phyloP scores from a whole-genome alignment of 2,888 invertebrate species.

The Lycaena phlaeas region DNA sequence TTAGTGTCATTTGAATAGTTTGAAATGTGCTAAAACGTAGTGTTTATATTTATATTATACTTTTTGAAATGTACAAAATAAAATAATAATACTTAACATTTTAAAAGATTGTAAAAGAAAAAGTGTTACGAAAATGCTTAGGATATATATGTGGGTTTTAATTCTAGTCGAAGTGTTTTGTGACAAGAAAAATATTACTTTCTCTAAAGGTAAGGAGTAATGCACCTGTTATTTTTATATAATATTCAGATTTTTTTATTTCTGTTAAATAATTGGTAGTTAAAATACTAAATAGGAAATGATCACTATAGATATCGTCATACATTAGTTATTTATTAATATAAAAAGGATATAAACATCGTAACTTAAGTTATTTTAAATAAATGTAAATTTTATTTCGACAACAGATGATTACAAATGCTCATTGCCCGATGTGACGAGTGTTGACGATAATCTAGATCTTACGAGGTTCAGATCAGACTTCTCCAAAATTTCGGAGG shows the following conservation, averaged over 20 bases:
- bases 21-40: too few relatives aligned
- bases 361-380: too few relatives aligned
- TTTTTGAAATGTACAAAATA: too few relatives aligned
- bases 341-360: too few relatives aligned
- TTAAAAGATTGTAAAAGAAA: too few relatives aligned
- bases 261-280: background rate
- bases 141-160: constrained; percentile 19
- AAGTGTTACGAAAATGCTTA: constrained; percentile 11
- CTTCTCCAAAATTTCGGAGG: constrained; percentile 66
- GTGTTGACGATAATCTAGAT: constrained; percentile 51
- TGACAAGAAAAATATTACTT: constrained; percentile 26
- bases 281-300: background rate
- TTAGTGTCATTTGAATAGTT: too few relatives aligned
- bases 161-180: constrained; percentile 25
- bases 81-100: too few relatives aligned
- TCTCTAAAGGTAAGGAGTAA: constrained; percentile 30
- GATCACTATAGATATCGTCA: too few relatives aligned
- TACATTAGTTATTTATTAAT: too few relatives aligned
- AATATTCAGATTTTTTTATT: background rate
- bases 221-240: background rate
- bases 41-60: too few relatives aligned
- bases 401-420: constrained; percentile 67
- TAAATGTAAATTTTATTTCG: too few relatives aligned
- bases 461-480: constrained; percentile 54
- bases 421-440: constrained; percentile 56